phyloP scores from a whole-genome alignment of 2,888 invertebrate genomes.

The Andricus curvator region DNA sequence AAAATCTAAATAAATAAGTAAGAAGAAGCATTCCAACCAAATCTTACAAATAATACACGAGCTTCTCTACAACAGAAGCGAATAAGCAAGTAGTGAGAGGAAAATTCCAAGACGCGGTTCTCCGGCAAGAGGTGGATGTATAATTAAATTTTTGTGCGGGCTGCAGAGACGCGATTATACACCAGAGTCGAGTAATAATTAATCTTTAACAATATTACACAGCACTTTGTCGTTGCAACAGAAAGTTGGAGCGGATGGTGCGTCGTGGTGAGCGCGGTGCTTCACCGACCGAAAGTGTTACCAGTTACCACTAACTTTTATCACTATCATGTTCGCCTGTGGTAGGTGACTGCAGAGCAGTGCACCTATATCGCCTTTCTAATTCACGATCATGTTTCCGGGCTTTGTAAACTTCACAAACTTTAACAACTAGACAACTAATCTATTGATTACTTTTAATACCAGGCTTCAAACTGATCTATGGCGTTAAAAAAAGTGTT shows the following conservation, averaged over 20 bases:
- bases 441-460: constrained; percentile 2
- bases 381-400: constrained; percentile 34
- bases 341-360: constrained; percentile 1
- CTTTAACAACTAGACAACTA: background rate
- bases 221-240: constrained; percentile 32
- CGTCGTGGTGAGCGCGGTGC: background rate
- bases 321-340: constrained; percentile 23
- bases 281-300: background rate
- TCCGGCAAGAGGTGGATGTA: background rate
- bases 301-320: constrained; percentile 39
- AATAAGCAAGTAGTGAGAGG: background rate
- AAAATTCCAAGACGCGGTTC: constrained; percentile 2
- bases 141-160: constrained; percentile 30
- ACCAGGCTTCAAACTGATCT: background rate
- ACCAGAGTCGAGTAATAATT: constrained; percentile 38
- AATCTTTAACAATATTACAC: constrained; percentile 39
- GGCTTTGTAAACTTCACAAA: constrained; percentile 5
- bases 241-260: constrained; percentile 25
- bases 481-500: background rate
- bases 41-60: background rate
- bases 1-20: background rate
- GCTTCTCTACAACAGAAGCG: background rate
- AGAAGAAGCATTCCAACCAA: background rate
- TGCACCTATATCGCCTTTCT: constrained; percentile 19
- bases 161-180: constrained; percentile 24